These are phyloP conservation scores for Adineta ricciae DNA, from an alignment of 2,888 invertebrate species.

Conservation along the genomic window DNA sequence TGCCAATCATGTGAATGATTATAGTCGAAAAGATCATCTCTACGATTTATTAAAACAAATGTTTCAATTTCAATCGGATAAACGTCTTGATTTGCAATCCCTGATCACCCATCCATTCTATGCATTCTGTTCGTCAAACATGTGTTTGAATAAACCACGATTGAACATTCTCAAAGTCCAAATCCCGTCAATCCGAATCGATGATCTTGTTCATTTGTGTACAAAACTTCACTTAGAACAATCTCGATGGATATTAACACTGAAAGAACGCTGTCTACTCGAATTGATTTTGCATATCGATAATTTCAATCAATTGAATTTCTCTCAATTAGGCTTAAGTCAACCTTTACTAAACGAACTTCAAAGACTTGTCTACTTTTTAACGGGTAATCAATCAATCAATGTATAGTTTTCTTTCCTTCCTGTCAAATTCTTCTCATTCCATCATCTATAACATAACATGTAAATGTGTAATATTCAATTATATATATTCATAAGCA, in stretches of 20 bases:
- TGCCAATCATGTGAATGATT: background rate
- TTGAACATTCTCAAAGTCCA: background rate
- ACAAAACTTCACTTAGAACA: background rate
- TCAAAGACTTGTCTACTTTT: background rate
- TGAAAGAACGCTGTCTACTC: background rate
- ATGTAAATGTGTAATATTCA: background rate
- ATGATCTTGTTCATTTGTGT: slow-evolving; percentile 20
- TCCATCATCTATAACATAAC: background rate
- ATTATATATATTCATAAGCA: background rate
- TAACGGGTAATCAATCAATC: background rate
- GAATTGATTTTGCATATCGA: background rate
- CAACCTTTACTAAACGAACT: background rate
- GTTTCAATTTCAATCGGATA: background rate
- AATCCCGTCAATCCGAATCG: background rate
- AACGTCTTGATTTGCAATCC: background rate
- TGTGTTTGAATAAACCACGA: background rate
- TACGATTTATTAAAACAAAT: slow-evolving; percentile 5
- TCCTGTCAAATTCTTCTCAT: background rate
- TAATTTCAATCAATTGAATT: background rate
- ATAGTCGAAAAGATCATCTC: background rate
- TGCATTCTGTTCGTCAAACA: background rate
- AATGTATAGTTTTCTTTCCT: background rate
- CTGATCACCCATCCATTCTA: background rate
- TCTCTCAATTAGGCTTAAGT: background rate
- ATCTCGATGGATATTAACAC: background rate